Percentiles rank a stretch among this genome's conserved stretches.
phyloP scores from a whole-genome alignment of 2,888 invertebrate genomes.

The Trichopria drosophilae region DNA sequence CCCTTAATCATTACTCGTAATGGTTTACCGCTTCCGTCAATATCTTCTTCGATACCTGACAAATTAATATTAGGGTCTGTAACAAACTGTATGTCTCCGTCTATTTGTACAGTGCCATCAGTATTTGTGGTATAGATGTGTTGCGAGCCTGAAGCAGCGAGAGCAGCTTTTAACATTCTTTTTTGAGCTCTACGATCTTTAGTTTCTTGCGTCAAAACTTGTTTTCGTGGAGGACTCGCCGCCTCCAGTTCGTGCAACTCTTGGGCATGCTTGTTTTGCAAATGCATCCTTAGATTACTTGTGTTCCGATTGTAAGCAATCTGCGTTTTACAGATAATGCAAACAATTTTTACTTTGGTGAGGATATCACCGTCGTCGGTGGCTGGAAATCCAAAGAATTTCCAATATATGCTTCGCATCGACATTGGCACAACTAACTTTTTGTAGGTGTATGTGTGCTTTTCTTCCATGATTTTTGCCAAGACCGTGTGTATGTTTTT shows the following conservation, averaged over 20 bases:
- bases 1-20: slow-evolving; percentile 49
- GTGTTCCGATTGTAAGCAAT: slow-evolving; percentile 62
- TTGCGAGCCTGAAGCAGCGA: slow-evolving; percentile 40
- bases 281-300: slow-evolving; percentile 60
- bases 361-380: slow-evolving; percentile 58
- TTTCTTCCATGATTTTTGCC: slow-evolving; percentile 55
- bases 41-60: slow-evolving; percentile 52
- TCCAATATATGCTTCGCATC: slow-evolving; percentile 62
- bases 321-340: slow-evolving; percentile 60
- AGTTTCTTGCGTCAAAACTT: slow-evolving; percentile 46
- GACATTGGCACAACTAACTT: slow-evolving; percentile 60
- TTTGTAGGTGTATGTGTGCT: slow-evolving; percentile 57
- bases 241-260: slow-evolving; percentile 55
- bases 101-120: slow-evolving; percentile 57
- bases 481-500: too few species aligned
- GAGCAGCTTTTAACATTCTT: slow-evolving; percentile 48
- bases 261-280: slow-evolving; percentile 59
- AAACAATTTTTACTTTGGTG: slow-evolving; percentile 60
- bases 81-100: slow-evolving; percentile 57
- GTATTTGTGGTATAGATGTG: slow-evolving; percentile 57
- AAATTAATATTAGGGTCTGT: slow-evolving; percentile 54
- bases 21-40: slow-evolving; percentile 42
- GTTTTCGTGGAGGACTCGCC: slow-evolving; percentile 49
- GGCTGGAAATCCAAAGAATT: slow-evolving; percentile 62
- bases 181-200: slow-evolving; percentile 53